Evolutionary conservation across 2,888 invertebrate genomes (phyloP).

Genomic region (Epistrophella euchroma): DNA sequence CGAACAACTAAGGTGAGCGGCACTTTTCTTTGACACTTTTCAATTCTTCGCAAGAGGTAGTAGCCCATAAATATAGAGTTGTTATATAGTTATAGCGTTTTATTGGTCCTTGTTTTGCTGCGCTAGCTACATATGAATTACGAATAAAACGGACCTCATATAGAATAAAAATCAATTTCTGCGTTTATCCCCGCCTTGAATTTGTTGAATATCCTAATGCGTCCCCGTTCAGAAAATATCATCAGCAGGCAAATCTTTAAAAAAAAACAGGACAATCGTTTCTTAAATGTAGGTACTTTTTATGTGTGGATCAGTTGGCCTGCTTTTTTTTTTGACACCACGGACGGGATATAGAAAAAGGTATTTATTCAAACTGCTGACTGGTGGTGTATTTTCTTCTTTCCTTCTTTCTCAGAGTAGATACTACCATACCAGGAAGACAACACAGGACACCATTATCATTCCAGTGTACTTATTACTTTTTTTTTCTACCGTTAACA

Average conservation of each 20-base stretch:
- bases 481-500: slow-evolving; percentile 29
- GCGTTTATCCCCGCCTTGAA: neutral
- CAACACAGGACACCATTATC: slow-evolving; percentile 40
- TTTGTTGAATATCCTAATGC: neutral
- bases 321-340: neutral
- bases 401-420: slow-evolving; percentile 3
- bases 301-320: slow-evolving; percentile 1
- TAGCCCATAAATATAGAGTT: too few relatives aligned
- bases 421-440: slow-evolving; percentile 5
- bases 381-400: neutral
- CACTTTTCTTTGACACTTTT: too few relatives aligned
- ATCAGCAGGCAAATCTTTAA: slow-evolving; percentile 37
- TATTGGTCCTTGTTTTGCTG: too few relatives aligned
- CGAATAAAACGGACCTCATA: too few relatives aligned
- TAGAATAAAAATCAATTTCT: too few relatives aligned
- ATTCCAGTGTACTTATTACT: slow-evolving; percentile 9
- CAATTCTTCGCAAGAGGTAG: too few relatives aligned
- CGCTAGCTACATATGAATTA: too few relatives aligned
- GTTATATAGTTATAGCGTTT: too few relatives aligned
- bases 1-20: too few relatives aligned
- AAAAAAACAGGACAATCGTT: slow-evolving; percentile 31
- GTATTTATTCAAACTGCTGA: neutral
- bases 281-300: slow-evolving; percentile 6
- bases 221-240: slow-evolving; percentile 16
- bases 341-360: neutral